Percentiles rank a stretch among this genome's conserved stretches.
Evolutionary conservation across 2,113 vertebrate species (phyloP).

Genomic region (Gopherus flavomarginatus): DNA sequence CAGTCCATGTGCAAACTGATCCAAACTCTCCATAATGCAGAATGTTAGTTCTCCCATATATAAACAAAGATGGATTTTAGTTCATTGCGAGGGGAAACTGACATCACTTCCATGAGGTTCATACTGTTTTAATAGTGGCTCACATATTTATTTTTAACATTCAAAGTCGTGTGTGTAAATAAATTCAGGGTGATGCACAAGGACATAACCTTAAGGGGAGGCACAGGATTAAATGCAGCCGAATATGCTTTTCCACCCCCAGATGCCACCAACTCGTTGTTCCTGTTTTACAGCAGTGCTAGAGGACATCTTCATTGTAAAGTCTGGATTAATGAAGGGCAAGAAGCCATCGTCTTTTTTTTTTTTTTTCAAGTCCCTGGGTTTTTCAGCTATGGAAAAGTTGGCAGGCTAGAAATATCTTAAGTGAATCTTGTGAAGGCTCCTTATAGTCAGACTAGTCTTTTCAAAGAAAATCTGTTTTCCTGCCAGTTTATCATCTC

Average conservation of each 20-base stretch:
- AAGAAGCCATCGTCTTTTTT: neutral
- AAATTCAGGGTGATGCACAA: neutral
- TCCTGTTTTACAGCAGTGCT: neutral
- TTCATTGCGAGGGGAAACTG: neutral
- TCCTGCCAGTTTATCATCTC: neutral
- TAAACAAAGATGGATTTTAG: neutral
- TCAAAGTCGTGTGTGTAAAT: neutral
- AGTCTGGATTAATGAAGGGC: neutral
- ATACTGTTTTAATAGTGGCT: neutral
- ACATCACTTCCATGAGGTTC: neutral
- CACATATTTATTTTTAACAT: conserved; percentile 1
- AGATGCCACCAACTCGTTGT: neutral
- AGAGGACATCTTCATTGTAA: neutral
- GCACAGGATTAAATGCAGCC: neutral
- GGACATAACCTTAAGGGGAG: neutral
- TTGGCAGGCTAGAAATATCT: neutral
- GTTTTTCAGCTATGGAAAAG: neutral
- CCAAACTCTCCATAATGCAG: neutral
- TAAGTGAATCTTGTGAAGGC: neutral
- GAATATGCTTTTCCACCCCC: neutral
- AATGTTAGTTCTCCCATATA: neutral
- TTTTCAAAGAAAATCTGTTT: neutral
- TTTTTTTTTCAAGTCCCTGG: neutral
- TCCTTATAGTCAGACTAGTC: neutral
- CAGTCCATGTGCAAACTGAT: neutral